These are phyloP conservation scores for Chrysotoxum bicinctum DNA, from an alignment of 2,888 invertebrate species.

Conservation along the genomic window DNA sequence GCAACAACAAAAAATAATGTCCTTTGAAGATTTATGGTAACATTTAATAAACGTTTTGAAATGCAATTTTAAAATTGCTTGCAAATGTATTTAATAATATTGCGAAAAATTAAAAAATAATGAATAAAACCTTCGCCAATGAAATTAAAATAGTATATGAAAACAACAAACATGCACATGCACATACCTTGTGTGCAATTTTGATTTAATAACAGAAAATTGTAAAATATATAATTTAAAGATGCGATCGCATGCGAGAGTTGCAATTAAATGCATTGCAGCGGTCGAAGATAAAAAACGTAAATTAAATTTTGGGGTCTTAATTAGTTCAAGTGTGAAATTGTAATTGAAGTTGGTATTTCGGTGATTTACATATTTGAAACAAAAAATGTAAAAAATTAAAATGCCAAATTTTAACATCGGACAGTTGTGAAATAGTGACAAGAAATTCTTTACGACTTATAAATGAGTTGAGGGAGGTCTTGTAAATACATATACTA, in stretches of 20 bases:
- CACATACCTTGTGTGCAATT: slow-evolving; percentile 57
- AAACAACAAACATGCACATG: slow-evolving; percentile 61
- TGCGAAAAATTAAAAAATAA: slow-evolving; percentile 9
- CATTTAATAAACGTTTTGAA: slow-evolving; percentile 69
- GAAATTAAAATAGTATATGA: slow-evolving; percentile 60
- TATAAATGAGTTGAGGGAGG: too few relatives aligned
- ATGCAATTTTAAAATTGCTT: slow-evolving; percentile 57
- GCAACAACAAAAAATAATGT: slow-evolving; percentile 14
- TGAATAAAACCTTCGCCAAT: slow-evolving; percentile 1
- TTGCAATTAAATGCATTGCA: slow-evolving; percentile 2
- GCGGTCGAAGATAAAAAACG: neutral
- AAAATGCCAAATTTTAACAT: neutral
- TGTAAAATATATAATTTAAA: slow-evolving; percentile 33
- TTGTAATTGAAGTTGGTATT: slow-evolving; percentile 5
- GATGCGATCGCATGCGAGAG: slow-evolving; percentile 9
- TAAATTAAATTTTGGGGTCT: neutral
- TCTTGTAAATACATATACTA: too few relatives aligned
- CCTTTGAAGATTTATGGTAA: slow-evolving; percentile 62
- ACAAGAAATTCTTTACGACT: too few relatives aligned
- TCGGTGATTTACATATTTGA: neutral
- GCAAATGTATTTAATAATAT: slow-evolving; percentile 55
- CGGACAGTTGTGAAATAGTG: too few relatives aligned
- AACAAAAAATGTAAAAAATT: neutral
- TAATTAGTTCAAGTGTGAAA: neutral
- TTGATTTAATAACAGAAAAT: slow-evolving; percentile 60